A percentile compares a stretch with the other conserved stretches of the same genome.
Conservation (phyloP, 1,140 invertebrate species). For the Trinorchestia longiramus region DNA sequence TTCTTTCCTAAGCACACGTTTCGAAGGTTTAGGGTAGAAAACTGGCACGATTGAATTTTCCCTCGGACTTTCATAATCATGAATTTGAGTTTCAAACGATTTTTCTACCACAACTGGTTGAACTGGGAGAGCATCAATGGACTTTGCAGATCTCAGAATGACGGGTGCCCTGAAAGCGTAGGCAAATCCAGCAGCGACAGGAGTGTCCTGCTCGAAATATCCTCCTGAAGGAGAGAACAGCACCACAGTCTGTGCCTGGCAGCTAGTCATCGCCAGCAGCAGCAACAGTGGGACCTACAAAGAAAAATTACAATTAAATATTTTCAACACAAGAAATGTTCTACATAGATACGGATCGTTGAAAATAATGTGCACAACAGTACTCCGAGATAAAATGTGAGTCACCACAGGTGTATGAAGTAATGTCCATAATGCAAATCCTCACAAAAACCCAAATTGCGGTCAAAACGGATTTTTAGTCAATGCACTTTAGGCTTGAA, state of each 20-base stretch:
- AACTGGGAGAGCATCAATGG: not conserved
- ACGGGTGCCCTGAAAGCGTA: constrained; percentile 63
- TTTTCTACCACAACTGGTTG: not conserved
- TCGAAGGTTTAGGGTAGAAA: not conserved
- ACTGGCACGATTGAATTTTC: constrained; percentile 37
- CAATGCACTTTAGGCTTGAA: too few relatives aligned
- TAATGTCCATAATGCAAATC: too few relatives aligned
- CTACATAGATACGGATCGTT: too few relatives aligned
- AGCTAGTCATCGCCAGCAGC: not conserved
- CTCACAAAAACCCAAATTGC: too few relatives aligned
- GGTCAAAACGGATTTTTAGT: too few relatives aligned
- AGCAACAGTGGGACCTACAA: constrained; percentile 4
- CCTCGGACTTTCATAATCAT: not conserved
- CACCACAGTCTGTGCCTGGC: not conserved
- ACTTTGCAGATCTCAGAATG: constrained; percentile 41
- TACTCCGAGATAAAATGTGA: too few relatives aligned
- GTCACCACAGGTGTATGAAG: too few relatives aligned
- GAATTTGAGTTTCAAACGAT: not conserved
- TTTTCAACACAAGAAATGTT: too few relatives aligned
- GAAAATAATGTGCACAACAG: too few relatives aligned
- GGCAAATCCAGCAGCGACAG: constrained; percentile 65
- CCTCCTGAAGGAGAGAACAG: not conserved
- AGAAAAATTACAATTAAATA: not conserved
- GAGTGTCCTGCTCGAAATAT: constrained; percentile 61
- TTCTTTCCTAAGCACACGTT: not conserved